Conservation (phyloP, 2,888 invertebrate genomes). For the Argynnis bischoffii region DNA sequence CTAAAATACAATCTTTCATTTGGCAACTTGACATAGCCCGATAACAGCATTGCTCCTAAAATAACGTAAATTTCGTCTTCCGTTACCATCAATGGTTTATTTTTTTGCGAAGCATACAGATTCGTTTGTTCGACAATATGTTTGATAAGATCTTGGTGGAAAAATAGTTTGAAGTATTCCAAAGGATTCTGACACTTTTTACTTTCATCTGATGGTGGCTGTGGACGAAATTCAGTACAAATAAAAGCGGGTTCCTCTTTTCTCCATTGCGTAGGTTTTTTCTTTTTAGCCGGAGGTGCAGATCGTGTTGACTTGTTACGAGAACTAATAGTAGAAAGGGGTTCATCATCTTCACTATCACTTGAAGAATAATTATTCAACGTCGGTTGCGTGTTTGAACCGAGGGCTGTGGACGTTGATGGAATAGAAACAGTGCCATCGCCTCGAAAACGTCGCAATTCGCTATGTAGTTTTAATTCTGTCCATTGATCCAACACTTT, state of each 20-base stretch:
- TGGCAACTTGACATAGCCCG: constrained; percentile 20
- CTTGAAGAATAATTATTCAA: constrained; percentile 26
- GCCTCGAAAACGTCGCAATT: no score
- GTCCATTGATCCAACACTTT: no score
- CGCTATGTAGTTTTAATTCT: no score
- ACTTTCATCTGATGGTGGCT: constrained; percentile 13
- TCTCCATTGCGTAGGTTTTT: constrained; percentile 32
- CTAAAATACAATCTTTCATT: constrained; percentile 29
- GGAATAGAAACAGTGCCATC: constrained; percentile 21
- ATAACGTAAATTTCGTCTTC: neutral
- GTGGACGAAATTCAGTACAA: constrained; percentile 32
- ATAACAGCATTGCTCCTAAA: no score
- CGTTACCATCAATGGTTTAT: constrained; percentile 27
- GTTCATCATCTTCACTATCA: constrained; percentile 34
- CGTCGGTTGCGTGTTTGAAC: constrained; percentile 21
- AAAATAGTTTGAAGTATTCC: constrained; percentile 30
- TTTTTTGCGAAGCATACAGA: constrained; percentile 28
- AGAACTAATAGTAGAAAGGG: constrained; percentile 35
- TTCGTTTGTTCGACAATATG: constrained; percentile 31
- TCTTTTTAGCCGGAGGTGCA: constrained; percentile 34
- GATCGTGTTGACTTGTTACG: constrained; percentile 30
- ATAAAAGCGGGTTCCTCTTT: constrained; percentile 33
- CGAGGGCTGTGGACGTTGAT: constrained; percentile 24
- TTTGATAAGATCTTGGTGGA: constrained; percentile 28
- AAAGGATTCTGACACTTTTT: constrained; percentile 11